Base-by-base conservation (phyloP, 2,888 invertebrate species). In the Druceiella hillmani region DNA sequence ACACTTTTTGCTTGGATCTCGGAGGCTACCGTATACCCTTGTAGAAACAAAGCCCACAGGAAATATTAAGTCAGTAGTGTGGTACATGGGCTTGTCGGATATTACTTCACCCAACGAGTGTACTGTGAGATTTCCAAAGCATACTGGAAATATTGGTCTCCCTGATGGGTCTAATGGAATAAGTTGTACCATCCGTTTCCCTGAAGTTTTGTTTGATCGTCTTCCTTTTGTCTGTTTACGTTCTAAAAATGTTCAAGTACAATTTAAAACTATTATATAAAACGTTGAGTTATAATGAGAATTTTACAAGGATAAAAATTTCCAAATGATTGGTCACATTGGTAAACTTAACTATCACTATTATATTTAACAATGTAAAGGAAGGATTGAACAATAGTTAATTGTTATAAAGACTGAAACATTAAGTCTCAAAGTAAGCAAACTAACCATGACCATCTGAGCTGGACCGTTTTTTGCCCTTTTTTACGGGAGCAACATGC, bases 11-110 rank as follows among this genome's bases (percentile, higher is more conserved):
- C 77, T 74, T 3, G 82, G 81, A 55, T 83, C 80, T 51, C 76
- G 76, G 3, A 82, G 69, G 57, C 83, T 85, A 3, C 81, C 83
- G 59, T 82, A 88, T 5, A 81, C 72, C 50, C 87, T 69, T 0
- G 87, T 87, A 12, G 85, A 82, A 42, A 85, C 81, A 62, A 79
- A 88, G 2, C 84, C 87, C 6, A 82, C 81, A 1, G 88, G 87
- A 59, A 78, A 87, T 44, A 88, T 83, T 51, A 79, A 74, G 49
- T 82, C 77, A 45, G 80, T 76, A 3, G 76, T 78, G 54, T 87
- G 84, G 60, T 83, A 87, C 38, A 79, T 77, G 1, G 71, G 59
- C 50, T 79, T 72, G 43, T 83, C 81, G 1, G 74, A 65, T 6
- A 84, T 68, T 36, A 87, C 82, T 68, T 87, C 86, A 4, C 87